These are phyloP conservation scores for Poecilia velifera DNA, from an alignment of 2,797 vertebrate genomes.

Conservation along the genomic window DNA sequence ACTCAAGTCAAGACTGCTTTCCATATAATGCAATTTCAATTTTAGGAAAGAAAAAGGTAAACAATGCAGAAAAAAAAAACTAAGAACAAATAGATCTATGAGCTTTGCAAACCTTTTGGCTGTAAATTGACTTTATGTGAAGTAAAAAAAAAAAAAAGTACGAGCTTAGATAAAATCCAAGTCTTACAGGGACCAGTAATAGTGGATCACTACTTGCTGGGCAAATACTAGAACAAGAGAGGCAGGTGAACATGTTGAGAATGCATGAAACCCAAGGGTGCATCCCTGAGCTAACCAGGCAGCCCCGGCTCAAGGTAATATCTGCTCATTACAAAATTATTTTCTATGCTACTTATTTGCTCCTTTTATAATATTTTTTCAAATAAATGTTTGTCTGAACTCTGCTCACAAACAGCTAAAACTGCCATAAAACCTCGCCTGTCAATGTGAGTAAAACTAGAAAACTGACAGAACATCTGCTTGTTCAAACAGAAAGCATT, in stretches of 20 bases:
- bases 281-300: not conserved
- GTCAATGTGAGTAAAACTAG: not conserved
- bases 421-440: not conserved
- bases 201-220: not conserved
- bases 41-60: not conserved
- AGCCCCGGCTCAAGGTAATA: not conserved
- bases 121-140: not conserved
- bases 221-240: not conserved
- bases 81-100: not conserved
- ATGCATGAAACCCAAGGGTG: no score
- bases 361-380: not conserved
- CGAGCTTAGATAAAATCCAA: not conserved
- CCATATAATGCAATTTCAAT: not conserved
- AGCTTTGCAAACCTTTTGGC: not conserved
- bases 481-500: not conserved
- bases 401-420: not conserved
- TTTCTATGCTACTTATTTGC: not conserved
- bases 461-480: not conserved
- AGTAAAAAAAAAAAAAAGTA: not conserved
- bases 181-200: not conserved
- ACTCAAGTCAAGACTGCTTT: slow-evolving; percentile 3
- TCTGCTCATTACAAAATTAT: not conserved
- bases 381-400: not conserved
- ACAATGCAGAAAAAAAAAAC: not conserved
- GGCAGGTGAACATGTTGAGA: not conserved